phyloP scores from a whole-genome alignment of 2,888 invertebrate genomes.

The Orchesella flavescens region DNA sequence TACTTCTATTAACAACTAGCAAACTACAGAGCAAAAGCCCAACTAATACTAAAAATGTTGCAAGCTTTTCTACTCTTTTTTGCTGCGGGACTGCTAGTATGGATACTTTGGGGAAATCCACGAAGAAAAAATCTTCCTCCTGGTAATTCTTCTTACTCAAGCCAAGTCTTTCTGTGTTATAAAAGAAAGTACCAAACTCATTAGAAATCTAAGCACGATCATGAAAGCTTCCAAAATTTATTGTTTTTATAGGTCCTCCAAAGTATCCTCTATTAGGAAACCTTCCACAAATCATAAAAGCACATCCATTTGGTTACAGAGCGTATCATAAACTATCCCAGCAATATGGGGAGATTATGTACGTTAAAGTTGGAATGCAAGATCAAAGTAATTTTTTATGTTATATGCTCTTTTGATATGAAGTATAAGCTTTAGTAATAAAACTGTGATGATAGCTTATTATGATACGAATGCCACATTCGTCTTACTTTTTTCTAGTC shows the following conservation, averaged over 20 bases:
- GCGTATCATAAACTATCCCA: conserved; percentile 65
- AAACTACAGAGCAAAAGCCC: too few species aligned
- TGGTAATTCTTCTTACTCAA: conserved; percentile 21
- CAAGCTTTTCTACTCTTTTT: conserved; percentile 39
- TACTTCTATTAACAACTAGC: too few species aligned
- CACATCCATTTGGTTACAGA: conserved; percentile 61
- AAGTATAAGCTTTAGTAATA: background rate
- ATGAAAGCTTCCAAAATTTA: background rate
- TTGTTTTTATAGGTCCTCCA: conserved; percentile 52
- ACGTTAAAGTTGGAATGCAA: conserved; percentile 66
- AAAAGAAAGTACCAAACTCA: background rate
- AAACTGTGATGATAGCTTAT: too few species aligned
- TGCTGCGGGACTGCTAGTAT: conserved; percentile 30
- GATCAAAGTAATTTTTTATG: conserved; percentile 62
- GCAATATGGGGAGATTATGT: conserved; percentile 69
- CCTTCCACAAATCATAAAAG: conserved; percentile 66
- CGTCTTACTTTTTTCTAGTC: conserved; percentile 26
- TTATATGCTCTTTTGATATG: background rate
- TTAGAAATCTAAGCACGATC: background rate
- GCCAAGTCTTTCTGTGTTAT: background rate
- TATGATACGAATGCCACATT: too few species aligned
- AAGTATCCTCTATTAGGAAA: conserved; percentile 66
- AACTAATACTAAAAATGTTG: conserved; percentile 25
- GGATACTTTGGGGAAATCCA: conserved; percentile 7
- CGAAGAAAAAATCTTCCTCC: conserved; percentile 47